Base-by-base conservation (phyloP, 1,140 invertebrate species). In the Battus philenor region DNA sequence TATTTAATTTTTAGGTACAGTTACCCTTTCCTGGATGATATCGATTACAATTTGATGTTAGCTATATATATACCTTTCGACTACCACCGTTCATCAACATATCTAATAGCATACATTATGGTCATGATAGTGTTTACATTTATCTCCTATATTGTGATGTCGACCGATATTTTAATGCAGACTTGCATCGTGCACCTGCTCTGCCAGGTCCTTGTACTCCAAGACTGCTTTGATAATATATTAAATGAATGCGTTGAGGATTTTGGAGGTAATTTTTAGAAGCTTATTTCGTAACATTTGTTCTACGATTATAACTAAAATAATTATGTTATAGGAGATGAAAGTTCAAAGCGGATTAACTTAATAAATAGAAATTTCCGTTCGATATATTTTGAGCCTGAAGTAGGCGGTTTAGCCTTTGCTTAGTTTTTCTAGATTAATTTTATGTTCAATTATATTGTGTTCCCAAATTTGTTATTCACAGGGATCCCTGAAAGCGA, bases 41-140 rank as follows among this genome's bases (percentile, higher is more conserved):
- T 76, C 10, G 75, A 76, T 0, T 80, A 76, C 52, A 84, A 84
- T 30, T 18, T 84, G 10, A 68, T 73, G 45, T 59, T 74, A 0
- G 41, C 56, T 0, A 24, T 78, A 0, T 50, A 48, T 1, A 12
- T 81, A 1, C 76, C 77, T 0, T 68, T 65, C 24, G 15, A 62
- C 29, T 80, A 68, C 45, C 8, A 48, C 20, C 68, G 45, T 0
- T 53, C 57, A 0, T 5, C 20, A 2, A 24, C 39, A 0, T 81
- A 84, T 49, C 36, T 50, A 1, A 8, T 61, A 10, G 59, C 62
- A 0, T 80, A 84, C 13, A 11, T 59, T 0, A n/a, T 32, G 0
- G 50, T 67, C 0, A 10, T 63, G 12, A 39, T 73, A 0, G 45
- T 61, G 1, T 80, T 81, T 41, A 47, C 56, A 8, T 75, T 70